phyloP scores from a whole-genome alignment of 2,797 vertebrate genomes.

The Ficedula albicollis region DNA sequence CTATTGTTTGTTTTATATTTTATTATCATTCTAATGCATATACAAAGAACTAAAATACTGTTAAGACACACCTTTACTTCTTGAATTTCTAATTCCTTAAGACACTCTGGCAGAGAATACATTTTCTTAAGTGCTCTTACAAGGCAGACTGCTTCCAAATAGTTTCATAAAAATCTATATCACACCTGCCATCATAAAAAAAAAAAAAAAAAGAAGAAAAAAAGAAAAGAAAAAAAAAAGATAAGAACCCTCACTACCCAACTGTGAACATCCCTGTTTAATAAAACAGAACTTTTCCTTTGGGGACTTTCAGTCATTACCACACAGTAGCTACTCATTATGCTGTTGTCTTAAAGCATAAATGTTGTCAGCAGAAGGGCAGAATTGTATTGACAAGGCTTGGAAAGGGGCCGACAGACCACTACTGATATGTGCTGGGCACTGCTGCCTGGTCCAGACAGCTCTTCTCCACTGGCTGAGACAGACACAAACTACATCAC shows the following conservation, averaged over 20 bases:
- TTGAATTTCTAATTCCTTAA: not conserved
- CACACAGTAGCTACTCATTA: not conserved
- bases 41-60: not conserved
- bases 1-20: not conserved
- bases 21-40: not conserved
- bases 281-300: slow-evolving; percentile 2
- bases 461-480: not conserved
- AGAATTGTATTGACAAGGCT: slow-evolving; percentile 30
- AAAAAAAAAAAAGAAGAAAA: not conserved
- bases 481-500: accelerated
- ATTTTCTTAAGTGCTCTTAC: not conserved
- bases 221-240: accelerated
- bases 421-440: not conserved
- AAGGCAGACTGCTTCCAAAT: not conserved
- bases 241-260: not conserved
- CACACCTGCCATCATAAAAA: not conserved
- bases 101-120: not conserved
- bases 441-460: not conserved
- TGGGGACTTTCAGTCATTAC: slow-evolving; percentile 16
- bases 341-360: slow-evolving; percentile 26
- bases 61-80: not conserved
- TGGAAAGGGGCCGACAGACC: not conserved
- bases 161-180: not conserved
- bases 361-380: not conserved
- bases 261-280: not conserved